phyloP scores from a whole-genome alignment of 2,888 invertebrate genomes.

The Lucinisca nassula region DNA sequence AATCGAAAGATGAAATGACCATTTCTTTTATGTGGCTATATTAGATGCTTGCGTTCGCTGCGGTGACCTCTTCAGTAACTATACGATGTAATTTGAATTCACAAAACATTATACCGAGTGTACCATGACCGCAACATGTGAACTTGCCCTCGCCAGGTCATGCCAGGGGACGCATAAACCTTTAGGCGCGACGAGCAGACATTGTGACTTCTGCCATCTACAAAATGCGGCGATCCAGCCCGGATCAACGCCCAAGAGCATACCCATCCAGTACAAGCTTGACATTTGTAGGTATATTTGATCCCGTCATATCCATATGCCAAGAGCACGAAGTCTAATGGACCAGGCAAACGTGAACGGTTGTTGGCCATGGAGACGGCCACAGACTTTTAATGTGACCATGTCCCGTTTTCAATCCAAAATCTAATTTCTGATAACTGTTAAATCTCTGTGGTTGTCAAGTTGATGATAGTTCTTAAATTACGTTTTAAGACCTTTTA shows the following conservation, averaged over 20 bases:
- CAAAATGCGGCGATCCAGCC: no score
- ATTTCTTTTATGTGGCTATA: constrained; percentile 11
- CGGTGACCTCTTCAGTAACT: not conserved
- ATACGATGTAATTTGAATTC: constrained; percentile 17
- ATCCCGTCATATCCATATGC: no score
- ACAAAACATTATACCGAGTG: constrained; percentile 19
- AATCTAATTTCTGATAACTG: constrained; percentile 12
- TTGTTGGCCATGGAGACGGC: no score
- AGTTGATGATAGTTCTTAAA: not conserved
- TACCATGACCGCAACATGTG: constrained; percentile 41
- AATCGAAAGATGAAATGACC: not conserved
- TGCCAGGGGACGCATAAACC: not conserved
- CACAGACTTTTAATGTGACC: no score
- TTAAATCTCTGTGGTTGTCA: not conserved
- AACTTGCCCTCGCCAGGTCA: constrained; percentile 42
- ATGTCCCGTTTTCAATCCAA: not conserved
- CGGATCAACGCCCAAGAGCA: no score
- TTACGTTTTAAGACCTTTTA: not conserved
- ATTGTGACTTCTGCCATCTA: no score
- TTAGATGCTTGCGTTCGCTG: not conserved
- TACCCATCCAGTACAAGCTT: no score
- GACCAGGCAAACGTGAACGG: no score
- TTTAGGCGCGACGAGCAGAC: no score
- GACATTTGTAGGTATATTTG: no score
- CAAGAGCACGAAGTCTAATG: no score